These are phyloP conservation scores for Bugula neritina DNA, from an alignment of 2,888 invertebrate genomes.

Conservation along the genomic window DNA sequence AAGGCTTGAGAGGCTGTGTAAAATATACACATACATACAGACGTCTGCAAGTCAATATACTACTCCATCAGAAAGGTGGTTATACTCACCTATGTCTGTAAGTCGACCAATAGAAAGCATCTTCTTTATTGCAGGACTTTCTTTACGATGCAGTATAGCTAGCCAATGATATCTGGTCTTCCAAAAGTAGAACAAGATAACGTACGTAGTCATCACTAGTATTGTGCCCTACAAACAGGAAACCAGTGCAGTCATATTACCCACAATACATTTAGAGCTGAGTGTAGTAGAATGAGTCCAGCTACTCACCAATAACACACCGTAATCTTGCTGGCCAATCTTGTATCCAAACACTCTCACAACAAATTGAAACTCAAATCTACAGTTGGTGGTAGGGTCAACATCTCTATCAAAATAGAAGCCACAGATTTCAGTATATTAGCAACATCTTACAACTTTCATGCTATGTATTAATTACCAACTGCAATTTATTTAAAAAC, in stretches of 20 bases:
- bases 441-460: too few species aligned
- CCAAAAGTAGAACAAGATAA: slow-evolving; percentile 16
- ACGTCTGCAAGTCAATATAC: too few species aligned
- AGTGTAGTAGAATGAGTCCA: too few species aligned
- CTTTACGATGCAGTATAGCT: neutral
- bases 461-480: too few species aligned
- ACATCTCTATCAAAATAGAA: slow-evolving; percentile 2
- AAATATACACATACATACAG: neutral
- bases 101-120: slow-evolving; percentile 5
- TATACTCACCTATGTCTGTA: neutral
- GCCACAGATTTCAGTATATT: too few species aligned
- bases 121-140: slow-evolving; percentile 3
- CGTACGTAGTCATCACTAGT: neutral
- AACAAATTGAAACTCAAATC: slow-evolving; percentile 16
- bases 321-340: slow-evolving; percentile 1
- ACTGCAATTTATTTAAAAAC: too few species aligned
- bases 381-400: slow-evolving; percentile 6
- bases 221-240: neutral
- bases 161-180: slow-evolving; percentile 19
- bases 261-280: neutral
- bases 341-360: slow-evolving; percentile 20
- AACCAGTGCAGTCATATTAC: neutral
- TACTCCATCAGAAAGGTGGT: too few species aligned
- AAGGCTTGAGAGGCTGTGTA: slow-evolving; percentile 1
- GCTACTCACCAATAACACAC: slow-evolving; percentile 4